These are phyloP conservation scores for Drosophila subobscura DNA, from an alignment of 1,140 invertebrate species.

Conservation along the genomic window DNA sequence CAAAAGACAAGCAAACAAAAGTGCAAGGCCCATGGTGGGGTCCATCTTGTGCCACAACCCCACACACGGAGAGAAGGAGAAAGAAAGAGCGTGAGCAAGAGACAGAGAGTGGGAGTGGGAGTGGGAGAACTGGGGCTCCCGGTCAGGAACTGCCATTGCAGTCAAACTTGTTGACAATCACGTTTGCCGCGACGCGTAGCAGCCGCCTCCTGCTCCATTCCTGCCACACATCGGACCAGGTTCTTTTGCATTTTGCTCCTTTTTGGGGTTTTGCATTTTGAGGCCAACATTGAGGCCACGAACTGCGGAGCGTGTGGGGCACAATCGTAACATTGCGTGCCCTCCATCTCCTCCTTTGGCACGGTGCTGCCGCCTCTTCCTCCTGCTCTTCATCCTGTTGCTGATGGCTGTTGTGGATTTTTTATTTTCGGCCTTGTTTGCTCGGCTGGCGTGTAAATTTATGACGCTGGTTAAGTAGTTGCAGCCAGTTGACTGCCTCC, in stretches of 20 bases:
- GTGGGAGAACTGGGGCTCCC: no score
- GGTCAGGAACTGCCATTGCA: constrained; percentile 41
- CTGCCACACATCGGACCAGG: not conserved
- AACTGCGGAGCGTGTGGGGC: constrained; percentile 52
- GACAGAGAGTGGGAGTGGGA: no score
- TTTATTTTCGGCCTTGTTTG: constrained; percentile 61
- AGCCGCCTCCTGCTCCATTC: not conserved
- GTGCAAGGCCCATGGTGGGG: constrained; percentile 33
- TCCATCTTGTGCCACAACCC: constrained; percentile 29
- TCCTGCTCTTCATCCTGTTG: constrained; percentile 6
- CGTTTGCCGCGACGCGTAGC: constrained; percentile 9
- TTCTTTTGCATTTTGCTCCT: constrained; percentile 71
- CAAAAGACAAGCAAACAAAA: constrained; percentile 33
- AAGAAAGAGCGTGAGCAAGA: not conserved
- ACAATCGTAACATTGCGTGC: not conserved
- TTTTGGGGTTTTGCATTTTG: constrained; percentile 83
- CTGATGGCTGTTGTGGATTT: constrained; percentile 13
- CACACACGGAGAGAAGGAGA: not conserved
- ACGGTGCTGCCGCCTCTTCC: constrained; percentile 23
- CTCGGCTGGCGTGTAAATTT: constrained; percentile 68
- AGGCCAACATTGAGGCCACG: constrained; percentile 83
- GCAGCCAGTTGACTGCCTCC: constrained; percentile 19
- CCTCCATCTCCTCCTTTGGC: no score
- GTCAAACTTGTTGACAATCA: constrained; percentile 78
- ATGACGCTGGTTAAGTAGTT: constrained; percentile 73